Evolutionary conservation across 2,113 vertebrate species (phyloP).

Genomic region (Apodemus sylvaticus): DNA sequence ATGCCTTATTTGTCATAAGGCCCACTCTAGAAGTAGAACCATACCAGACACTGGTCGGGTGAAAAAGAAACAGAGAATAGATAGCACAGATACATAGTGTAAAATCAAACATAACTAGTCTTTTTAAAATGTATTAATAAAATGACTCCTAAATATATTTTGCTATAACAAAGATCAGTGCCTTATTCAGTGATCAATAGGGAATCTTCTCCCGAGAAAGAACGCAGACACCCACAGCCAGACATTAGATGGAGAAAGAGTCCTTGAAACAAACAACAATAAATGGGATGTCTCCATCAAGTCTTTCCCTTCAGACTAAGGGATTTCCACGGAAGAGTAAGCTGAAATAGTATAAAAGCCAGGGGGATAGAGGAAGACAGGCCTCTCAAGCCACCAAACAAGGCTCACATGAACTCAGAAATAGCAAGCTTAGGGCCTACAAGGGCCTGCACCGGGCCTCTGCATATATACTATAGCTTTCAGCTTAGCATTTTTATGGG

Average conservation of each 20-base stretch:
- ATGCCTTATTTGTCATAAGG: not conserved
- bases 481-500: not conserved
- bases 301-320: not conserved
- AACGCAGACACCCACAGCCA: not conserved
- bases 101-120: not conserved
- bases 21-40: not conserved
- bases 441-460: not conserved
- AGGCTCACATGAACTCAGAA: not conserved
- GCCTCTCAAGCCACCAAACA: not conserved
- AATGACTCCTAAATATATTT: not conserved
- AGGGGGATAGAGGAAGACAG: not conserved
- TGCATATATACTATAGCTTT: not conserved
- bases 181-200: not conserved
- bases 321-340: not conserved
- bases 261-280: not conserved
- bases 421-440: not conserved
- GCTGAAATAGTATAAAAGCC: not conserved
- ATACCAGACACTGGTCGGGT: not conserved
- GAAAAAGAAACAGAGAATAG: not conserved
- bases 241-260: not conserved
- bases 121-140: not conserved
- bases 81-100: not conserved
- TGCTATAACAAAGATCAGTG: not conserved
- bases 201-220: not conserved
- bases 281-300: not conserved